Percentiles rank a stretch among this genome's conserved stretches.
phyloP scores from a whole-genome alignment of 2,113 vertebrate genomes.

The Atractosteus spatula region DNA sequence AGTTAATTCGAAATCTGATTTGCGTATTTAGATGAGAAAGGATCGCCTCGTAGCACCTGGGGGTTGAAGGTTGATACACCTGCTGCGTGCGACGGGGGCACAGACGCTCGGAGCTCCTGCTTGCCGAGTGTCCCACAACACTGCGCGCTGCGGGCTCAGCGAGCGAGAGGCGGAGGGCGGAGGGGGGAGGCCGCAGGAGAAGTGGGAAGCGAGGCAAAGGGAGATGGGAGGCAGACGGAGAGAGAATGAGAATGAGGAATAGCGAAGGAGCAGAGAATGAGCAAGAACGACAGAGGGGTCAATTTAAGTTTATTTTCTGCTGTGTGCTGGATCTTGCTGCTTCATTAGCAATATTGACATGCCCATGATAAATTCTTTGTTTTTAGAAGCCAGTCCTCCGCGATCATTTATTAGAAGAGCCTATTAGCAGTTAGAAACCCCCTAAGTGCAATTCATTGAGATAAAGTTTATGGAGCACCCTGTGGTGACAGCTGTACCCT shows the following conservation, averaged over 20 bases:
- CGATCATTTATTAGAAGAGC: constrained; percentile 42
- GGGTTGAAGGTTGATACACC: not conserved
- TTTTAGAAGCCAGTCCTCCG: constrained; percentile 54
- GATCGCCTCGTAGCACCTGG: not conserved
- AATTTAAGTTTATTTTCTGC: constrained; percentile 54
- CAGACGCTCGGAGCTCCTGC: not conserved
- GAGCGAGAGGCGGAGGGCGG: not conserved
- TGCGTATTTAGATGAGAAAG: constrained; percentile 52
- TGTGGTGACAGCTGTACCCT: not conserved
- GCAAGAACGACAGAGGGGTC: constrained; percentile 33
- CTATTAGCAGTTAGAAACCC: constrained; percentile 41
- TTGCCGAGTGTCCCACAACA: not conserved
- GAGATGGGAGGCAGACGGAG: constrained; percentile 13
- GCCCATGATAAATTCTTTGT: constrained; percentile 60
- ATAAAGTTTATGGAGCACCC: not conserved
- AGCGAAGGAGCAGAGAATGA: constrained; percentile 5
- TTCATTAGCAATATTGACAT: constrained; percentile 68
- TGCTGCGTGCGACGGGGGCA: no score
- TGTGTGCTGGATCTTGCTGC: constrained; percentile 56
- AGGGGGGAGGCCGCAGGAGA: not conserved
- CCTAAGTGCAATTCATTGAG: constrained; percentile 5
- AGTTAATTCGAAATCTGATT: constrained; percentile 35
- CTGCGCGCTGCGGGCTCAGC: not conserved
- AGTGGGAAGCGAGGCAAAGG: not conserved
- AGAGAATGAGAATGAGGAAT: constrained; percentile 17